A percentile compares a stretch with the other conserved stretches of the same genome.
Conservation (phyloP, 2,888 invertebrate species). For the Chrysolina oricalcia region DNA sequence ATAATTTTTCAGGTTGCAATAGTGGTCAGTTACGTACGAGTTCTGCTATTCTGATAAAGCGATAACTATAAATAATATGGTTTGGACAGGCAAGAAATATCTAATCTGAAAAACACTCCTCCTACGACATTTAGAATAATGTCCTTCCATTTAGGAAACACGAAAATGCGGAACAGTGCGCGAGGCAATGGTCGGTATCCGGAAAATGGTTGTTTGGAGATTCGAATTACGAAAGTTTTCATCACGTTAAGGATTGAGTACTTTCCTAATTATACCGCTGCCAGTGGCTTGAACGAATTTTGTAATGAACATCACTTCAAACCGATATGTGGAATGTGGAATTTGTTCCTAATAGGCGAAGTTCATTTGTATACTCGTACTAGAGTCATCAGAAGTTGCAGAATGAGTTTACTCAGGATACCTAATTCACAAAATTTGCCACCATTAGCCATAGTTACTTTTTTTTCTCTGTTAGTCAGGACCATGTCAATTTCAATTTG, state of each 20-base stretch:
- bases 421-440: no score
- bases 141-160: not conserved
- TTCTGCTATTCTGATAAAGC: no score
- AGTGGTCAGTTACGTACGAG: no score
- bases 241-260: not conserved
- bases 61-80: not conserved
- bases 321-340: conserved; percentile 1
- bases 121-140: conserved; percentile 2
- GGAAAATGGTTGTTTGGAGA: not conserved
- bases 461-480: no score
- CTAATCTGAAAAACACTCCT: not conserved
- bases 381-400: not conserved
- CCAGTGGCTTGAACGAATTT: not conserved
- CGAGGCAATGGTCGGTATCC: not conserved
- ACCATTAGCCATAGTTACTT: no score
- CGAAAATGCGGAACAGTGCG: not conserved
- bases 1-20: no score
- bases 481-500: no score
- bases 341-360: not conserved
- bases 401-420: not conserved
- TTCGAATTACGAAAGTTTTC: not conserved
- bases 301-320: not conserved
- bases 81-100: not conserved
- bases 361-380: not conserved
- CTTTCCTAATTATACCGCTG: conserved; percentile 3